Evolutionary conservation across 2,113 vertebrate genomes (phyloP), one percentile per base, ranked within the genome.

Genomic region (Pandion haliaetus): DNA sequence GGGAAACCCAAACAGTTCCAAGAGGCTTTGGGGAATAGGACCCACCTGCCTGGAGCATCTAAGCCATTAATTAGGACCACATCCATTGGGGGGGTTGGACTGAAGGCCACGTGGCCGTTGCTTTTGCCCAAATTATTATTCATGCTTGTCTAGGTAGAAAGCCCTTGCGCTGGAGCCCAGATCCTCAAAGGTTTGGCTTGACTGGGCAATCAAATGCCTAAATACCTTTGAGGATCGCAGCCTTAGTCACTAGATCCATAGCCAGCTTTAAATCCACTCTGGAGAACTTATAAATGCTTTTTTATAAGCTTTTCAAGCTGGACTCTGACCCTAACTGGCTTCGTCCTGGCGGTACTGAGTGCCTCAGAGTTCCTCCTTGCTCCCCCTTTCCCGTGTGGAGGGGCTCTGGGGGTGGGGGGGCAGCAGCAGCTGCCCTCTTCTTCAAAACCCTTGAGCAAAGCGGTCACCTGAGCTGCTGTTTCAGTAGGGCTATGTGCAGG

Each of bases 121-220:
- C 62, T 82, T 79, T 77, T 95, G 45, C 86, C 88, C 78, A 91
- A 55, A 62, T 45, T 77, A 58, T 90, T 89, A 80, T 91, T 91
- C 86, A 24, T 91, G 58, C 62, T 85, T 8, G 2, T 85, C 54
- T 87, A 87, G 73, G 57, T 95, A 87, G 81, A 87, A 89, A 82
- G 62, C 50, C 61, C 54, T 95, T 93, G 67, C 0, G 2, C 40
- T 57, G 79, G 32, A 90, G 93, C 54, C 62, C 82, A 83, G 74
- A 74, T 92, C 63, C 92, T 92, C 85, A 82, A 88, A 95, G 58
- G 58, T 92, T 92, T 96, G 85, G 67, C 86, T 95, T 92, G 73
- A 93, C 34, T 23, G 18, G 58, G 40, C 58, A 94, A 78, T 90
- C 85, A 90, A 95, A 93, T 88, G 62, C 50, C 58, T 90, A 73